Evolutionary conservation across 2,888 invertebrate species (phyloP), one percentile per base, ranked within the genome.

Genomic region (Saturnia japonica): DNA sequence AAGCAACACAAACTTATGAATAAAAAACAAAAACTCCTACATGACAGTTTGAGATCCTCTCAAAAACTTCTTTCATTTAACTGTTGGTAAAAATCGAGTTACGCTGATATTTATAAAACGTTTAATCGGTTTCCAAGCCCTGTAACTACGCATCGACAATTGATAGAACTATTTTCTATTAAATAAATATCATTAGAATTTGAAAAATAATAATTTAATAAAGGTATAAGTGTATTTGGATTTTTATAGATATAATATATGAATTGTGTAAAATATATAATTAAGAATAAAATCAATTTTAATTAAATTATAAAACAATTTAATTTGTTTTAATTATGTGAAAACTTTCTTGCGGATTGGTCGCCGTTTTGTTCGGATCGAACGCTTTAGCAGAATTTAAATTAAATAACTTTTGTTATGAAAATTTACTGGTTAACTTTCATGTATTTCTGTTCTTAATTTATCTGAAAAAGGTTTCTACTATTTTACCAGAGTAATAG

Each of bases 151-250:
- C 4, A n/a, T 47, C 47, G 19, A 47, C 45, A 47, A 47, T 19
- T 47, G 16, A 47, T 9, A 22, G 9, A 54, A 22, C 11, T 54
- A 54, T 54, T 54, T 7, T 54, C 9, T 22, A n/a, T 54, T n/a
- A 54, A 54, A 54, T n/a, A 22, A 54, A 54, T 54, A 54, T 54
- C 54, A 54, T 22, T 54, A 54, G 54, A n/a, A 54, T 22, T n/a
- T 8, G 8, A 54, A 51, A 22, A 54, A 54, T 22, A 7, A n/a
- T n/a, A 54, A 9, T 54, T 54, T 22, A 54, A 54, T 11, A 11
- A 54, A n/a, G 9, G 19, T 51, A 51, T 51, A n/a, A 54, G 54
- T 54, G 54, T 22, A 22, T 22, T 54, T n/a, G 22, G 22, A 22
- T 22, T 22, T 54, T 54, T 51, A 51, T 51, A 19, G 8, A 54